Evolutionary conservation across 2,888 invertebrate genomes (phyloP).

Genomic region (Eupithecia subumbrata): DNA sequence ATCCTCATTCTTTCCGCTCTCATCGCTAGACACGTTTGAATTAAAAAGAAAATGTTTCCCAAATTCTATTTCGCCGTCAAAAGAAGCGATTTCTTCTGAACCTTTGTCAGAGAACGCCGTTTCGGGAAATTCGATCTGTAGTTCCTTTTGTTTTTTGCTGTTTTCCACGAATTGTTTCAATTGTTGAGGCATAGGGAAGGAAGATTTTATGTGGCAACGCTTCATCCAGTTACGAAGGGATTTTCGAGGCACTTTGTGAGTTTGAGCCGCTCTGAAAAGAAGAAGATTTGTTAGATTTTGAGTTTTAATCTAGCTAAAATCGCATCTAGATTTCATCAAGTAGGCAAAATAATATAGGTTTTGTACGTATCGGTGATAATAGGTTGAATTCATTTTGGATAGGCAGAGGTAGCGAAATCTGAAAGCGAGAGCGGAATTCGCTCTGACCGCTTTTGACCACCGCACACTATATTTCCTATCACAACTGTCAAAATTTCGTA

Average conservation of each 20-base stretch:
- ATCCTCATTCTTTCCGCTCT: slow-evolving; percentile 47
- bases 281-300: not conserved
- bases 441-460: not conserved
- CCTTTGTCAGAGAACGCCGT: slow-evolving; percentile 56
- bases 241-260: slow-evolving; percentile 84
- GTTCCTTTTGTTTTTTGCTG: slow-evolving; percentile 78
- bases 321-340: too few species aligned
- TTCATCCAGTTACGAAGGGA: slow-evolving; percentile 86
- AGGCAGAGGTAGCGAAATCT: not conserved
- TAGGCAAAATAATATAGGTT: not conserved
- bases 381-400: too few species aligned
- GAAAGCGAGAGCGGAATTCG: too few species aligned
- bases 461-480: not conserved
- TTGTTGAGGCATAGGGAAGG: slow-evolving; percentile 84
- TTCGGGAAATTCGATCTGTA: slow-evolving; percentile 53
- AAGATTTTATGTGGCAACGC: slow-evolving; percentile 84
- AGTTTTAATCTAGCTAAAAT: not conserved
- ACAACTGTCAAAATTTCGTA: not conserved
- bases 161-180: slow-evolving; percentile 83
- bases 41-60: slow-evolving; percentile 74
- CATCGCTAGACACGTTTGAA: slow-evolving; percentile 67
- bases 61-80: slow-evolving; percentile 68
- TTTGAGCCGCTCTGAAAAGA: slow-evolving; percentile 83
- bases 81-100: slow-evolving; percentile 53
- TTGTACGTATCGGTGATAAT: not conserved